A percentile compares a stretch with the other conserved stretches of the same genome.
Conservation (phyloP, 2,797 vertebrate species). For the Spinus pinus region DNA sequence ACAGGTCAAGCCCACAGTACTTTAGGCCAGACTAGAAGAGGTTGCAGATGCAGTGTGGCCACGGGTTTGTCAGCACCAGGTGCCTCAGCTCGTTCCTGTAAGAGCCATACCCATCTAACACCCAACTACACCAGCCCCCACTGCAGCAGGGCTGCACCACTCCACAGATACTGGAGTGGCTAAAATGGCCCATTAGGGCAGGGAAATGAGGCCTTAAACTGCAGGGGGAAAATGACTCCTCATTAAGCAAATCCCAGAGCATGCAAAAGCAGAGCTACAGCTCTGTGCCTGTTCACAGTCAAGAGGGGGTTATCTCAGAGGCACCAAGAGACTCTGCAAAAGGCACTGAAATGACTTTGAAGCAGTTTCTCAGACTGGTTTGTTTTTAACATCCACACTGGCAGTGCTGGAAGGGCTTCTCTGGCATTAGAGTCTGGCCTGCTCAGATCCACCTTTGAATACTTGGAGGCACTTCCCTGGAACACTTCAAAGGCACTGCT, state of each 20-base stretch:
- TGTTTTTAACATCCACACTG: not conserved
- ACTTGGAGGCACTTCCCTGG: not conserved
- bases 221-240: not conserved
- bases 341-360: not conserved
- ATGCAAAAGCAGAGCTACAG: not conserved
- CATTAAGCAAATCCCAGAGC: not conserved
- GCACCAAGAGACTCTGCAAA: not conserved
- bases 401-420: not conserved
- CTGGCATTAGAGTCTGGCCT: not conserved
- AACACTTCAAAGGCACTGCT: not conserved
- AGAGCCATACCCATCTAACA: not conserved
- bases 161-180: not conserved
- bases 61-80: not conserved
- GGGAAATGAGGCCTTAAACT: slow-evolving; percentile 1
- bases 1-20: not conserved
- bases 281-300: not conserved
- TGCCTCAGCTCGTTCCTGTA: not conserved
- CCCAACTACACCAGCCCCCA: not conserved
- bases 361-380: not conserved
- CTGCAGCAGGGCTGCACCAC: not conserved
- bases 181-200: not conserved
- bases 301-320: not conserved
- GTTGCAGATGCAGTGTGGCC: not conserved
- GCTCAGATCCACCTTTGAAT: not conserved
- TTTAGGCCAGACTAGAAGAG: not conserved